phyloP scores from a whole-genome alignment of 1,140 invertebrate genomes.

The Rhagoletis zephyria region DNA sequence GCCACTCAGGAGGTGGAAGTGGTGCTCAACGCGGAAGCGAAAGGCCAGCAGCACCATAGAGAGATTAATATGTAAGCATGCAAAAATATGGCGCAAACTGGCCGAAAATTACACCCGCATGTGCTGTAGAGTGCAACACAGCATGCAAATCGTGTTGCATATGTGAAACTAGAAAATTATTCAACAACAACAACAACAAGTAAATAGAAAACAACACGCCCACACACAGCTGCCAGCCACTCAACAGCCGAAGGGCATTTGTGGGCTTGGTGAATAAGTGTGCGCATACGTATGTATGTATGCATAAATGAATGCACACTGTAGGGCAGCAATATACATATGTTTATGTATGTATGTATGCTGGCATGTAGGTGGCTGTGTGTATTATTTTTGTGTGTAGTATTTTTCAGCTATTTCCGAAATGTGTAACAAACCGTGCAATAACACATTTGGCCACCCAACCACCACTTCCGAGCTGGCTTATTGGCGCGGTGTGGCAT shows the following conservation, averaged over 20 bases:
- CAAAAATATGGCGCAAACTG: constrained; percentile 12
- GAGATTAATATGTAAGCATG: constrained; percentile 26
- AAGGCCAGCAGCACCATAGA: neutral
- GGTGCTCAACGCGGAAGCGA: neutral
- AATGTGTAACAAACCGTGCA: constrained; percentile 11
- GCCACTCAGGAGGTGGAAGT: neutral
- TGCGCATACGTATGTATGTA: neutral
- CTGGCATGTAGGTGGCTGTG: no score
- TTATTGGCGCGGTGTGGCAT: neutral
- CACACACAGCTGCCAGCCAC: neutral
- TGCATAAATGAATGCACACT: no score
- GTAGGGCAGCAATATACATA: neutral
- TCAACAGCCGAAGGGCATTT: neutral
- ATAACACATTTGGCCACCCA: constrained; percentile 26
- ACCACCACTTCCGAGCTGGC: constrained; percentile 15
- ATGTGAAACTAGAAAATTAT: neutral
- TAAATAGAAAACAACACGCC: neutral
- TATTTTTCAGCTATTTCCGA: constrained; percentile 44
- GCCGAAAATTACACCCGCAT: constrained; percentile 23
- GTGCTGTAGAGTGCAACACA: neutral
- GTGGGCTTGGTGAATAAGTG: neutral
- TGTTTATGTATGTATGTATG: neutral
- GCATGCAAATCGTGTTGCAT: neutral
- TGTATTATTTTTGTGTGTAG: neutral
- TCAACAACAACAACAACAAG: neutral